Evolutionary conservation across 1,140 invertebrate species (phyloP), one percentile per base, ranked within the genome.

Genomic region (Pseudoatta argentina): DNA sequence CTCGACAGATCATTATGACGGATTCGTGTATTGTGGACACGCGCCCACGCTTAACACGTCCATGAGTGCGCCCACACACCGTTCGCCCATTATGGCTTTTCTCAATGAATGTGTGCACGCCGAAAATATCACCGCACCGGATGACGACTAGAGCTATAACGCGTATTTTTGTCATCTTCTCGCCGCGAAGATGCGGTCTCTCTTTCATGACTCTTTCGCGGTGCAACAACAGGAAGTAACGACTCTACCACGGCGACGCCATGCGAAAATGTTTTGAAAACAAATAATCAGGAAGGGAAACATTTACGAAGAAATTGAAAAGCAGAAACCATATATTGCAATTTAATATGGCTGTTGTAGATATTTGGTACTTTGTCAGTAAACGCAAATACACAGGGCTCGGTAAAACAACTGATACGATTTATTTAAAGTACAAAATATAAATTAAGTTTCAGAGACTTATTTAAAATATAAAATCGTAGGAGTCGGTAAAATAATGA

Each of bases 131-230:
- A 14, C n/a, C 48, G 14, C 39, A 77, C 87, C 90, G 90, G 87
- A 91, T 88, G 89, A 88, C 83, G 87, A 61, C 59, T 57, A 48
- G 82, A 83, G 67, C 44, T 75, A 61, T 88, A 90, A 53, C 53
- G 66, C 44, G 78, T 91, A 91, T 91, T 91, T 91, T 91, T 87
- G 89, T 91, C 90, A 85, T 90, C 79, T 67, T 72, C 85, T 88
- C 21, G 16, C n/a, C 57, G 14, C 59, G 64, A 39, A 21, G 27
- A 30, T 34, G 30, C 69, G 44, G 48, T 64, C 69, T 55, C 57
- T 79, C 51, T 86, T 61, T 73, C 82, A 24, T 61, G 44, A 24
- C 16, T 48, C 66, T 18, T 66, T 27, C n/a, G 34, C 63, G 64
- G 64, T 57, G 48, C 48, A 55, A 86, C 82, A 91, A 88, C 89